These are phyloP conservation scores for Mesoligia furuncula DNA, from an alignment of 2,888 invertebrate species.

Conservation along the genomic window DNA sequence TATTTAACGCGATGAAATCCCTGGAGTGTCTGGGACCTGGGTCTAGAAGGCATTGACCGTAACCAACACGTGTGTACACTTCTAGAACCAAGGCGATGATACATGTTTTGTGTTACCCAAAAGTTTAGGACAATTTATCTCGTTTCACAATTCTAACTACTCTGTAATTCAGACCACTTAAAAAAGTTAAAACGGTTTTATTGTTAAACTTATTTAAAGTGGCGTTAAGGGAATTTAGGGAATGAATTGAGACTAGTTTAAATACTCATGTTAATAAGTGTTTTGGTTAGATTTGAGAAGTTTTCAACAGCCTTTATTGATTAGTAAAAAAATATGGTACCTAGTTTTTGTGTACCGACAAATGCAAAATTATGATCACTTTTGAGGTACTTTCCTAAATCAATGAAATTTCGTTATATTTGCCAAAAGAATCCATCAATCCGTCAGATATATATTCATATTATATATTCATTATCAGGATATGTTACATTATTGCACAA, in stretches of 20 bases:
- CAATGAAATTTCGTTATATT: no score
- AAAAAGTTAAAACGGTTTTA: constrained; percentile 48
- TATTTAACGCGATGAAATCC: constrained; percentile 36
- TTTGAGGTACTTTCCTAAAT: no score
- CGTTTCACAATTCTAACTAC: constrained; percentile 42
- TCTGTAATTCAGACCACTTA: constrained; percentile 43
- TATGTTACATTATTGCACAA: background rate
- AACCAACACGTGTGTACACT: constrained; percentile 3
- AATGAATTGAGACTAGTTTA: constrained; percentile 18
- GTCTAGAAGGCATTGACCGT: constrained; percentile 36
- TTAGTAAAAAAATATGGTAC: background rate
- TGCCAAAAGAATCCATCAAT: no score
- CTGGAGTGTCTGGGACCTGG: constrained; percentile 50
- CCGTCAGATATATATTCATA: no score
- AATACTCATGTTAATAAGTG: background rate
- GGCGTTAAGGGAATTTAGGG: constrained; percentile 23
- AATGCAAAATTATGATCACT: no score
- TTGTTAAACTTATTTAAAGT: constrained; percentile 33
- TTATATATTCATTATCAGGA: no score
- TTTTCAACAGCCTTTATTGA: background rate
- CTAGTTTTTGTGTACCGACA: background rate
- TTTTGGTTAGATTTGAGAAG: background rate
- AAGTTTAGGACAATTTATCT: constrained; percentile 49
- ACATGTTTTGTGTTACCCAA: constrained; percentile 44
- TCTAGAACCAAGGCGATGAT: constrained; percentile 17